Percentiles rank a stretch among this genome's conserved stretches.
Conservation (phyloP, 2,888 invertebrate species). For the Steromphala cineraria region DNA sequence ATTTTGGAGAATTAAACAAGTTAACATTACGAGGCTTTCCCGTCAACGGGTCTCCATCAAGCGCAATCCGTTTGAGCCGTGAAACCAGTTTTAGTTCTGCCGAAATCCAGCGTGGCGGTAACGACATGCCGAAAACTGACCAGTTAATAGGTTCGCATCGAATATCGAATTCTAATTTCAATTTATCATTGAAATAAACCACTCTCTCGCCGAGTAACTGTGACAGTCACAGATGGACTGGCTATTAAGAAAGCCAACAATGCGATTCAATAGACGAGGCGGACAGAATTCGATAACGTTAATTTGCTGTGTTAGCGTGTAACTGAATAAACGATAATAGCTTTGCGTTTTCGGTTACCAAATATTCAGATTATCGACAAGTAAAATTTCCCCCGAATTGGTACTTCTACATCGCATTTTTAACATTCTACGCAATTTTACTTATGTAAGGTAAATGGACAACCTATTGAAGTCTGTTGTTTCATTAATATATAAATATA, state of each 20-base stretch:
- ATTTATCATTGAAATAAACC: background rate
- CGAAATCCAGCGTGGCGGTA: background rate
- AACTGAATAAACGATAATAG: no score
- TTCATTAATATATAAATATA: no score
- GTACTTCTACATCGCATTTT: no score
- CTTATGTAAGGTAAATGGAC: no score
- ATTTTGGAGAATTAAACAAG: background rate
- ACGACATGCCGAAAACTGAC: background rate
- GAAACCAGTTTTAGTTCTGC: background rate
- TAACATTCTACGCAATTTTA: no score
- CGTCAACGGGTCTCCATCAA: background rate
- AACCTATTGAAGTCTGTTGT: no score
- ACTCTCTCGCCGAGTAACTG: background rate
- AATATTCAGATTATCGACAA: no score
- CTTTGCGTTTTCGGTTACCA: no score
- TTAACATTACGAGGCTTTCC: background rate
- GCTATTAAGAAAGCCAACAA: background rate
- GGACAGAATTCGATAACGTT: no score
- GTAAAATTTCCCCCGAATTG: no score
- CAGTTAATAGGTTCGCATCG: conserved; percentile 2
- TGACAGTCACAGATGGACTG: background rate
- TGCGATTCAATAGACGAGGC: no score
- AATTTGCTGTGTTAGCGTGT: no score
- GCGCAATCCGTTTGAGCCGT: background rate
- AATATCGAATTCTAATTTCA: conserved; percentile 24